Evolutionary conservation across 2,113 vertebrate genomes (phyloP), one percentile per base, ranked within the genome.

Genomic region (Todiramphus saurophagus): DNA sequence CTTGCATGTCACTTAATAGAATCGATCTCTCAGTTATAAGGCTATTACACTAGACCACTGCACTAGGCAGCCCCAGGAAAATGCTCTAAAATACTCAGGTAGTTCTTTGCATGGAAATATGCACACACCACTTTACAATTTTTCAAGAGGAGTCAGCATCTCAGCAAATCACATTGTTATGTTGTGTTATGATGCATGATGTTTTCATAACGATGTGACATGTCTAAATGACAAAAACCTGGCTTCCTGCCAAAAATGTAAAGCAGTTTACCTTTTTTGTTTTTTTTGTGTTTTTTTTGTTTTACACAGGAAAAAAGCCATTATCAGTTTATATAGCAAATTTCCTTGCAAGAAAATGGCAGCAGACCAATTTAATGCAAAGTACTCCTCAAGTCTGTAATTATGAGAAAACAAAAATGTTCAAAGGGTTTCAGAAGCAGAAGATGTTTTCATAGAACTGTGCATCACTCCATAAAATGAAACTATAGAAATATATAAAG

Each of bases 101-200:
- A 82, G 27, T 53, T 73, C 58, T 79, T 83, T 82, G 85, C 88
- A 90, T 1, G 11, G 85, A 90, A 93, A 73, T 56, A 82, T 13
- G 67, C 87, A 66, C 69, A 83, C 16, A 55, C 2, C 11, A 67
- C 30, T 78, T 81, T 37, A 66, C 46, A 83, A 68, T 87, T 94
- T 94, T 94, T 95, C 81, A 83, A 89, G 83, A 80, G 91, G 87
- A 95, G 94, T 83, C 89, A 91, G 53, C 85, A 94, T 90, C 91
- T 98, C 70, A 93, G 92, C 89, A 98, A 97, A 97, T 96, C 94
- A 96, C 87, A 95, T 83, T 96, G 92, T 94, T 97, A 96, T 35
- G 74, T 88, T 96, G 83, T 94, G 77, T 95, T 95, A 96, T 91
- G 87, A 97, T 94, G 93, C 94, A 97, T 95, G 91, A 96, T 96